These are phyloP conservation scores for Tribolium madens DNA, from an alignment of 1,140 invertebrate species.

Conservation along the genomic window DNA sequence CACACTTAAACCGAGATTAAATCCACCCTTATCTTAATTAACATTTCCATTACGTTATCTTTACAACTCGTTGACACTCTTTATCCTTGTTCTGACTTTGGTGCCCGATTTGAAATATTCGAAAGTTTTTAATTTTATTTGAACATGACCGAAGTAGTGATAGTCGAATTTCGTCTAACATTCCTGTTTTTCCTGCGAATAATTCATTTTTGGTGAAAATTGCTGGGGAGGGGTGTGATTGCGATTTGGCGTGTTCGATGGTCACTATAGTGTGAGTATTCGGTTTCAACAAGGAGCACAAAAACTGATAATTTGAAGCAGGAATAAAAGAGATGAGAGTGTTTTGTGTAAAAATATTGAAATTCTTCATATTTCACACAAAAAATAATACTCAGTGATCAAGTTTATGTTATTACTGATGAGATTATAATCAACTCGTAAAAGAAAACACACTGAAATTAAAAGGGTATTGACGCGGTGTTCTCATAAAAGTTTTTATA, in stretches of 20 bases:
- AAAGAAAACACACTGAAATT: too few relatives aligned
- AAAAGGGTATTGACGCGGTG: too few relatives aligned
- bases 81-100: neutral
- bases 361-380: too few relatives aligned
- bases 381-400: too few relatives aligned
- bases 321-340: neutral
- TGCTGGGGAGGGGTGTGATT: neutral
- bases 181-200: neutral
- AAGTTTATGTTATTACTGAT: too few relatives aligned
- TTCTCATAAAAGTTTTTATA: too few relatives aligned
- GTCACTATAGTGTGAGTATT: neutral
- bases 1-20: constrained; percentile 14
- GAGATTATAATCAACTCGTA: too few relatives aligned
- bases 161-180: neutral
- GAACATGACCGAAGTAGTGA: neutral
- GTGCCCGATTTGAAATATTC: neutral
- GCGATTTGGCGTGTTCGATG: constrained; percentile 23
- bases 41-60: neutral
- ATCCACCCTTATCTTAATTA: constrained; percentile 8
- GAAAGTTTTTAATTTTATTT: neutral
- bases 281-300: constrained; percentile 7
- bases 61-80: neutral
- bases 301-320: neutral
- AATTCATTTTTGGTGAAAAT: constrained; percentile 11
- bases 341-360: neutral